These are phyloP conservation scores for Actinopyga echinites DNA, from an alignment of 53 echinoderm and acorn worm species.

Conservation along the genomic window DNA sequence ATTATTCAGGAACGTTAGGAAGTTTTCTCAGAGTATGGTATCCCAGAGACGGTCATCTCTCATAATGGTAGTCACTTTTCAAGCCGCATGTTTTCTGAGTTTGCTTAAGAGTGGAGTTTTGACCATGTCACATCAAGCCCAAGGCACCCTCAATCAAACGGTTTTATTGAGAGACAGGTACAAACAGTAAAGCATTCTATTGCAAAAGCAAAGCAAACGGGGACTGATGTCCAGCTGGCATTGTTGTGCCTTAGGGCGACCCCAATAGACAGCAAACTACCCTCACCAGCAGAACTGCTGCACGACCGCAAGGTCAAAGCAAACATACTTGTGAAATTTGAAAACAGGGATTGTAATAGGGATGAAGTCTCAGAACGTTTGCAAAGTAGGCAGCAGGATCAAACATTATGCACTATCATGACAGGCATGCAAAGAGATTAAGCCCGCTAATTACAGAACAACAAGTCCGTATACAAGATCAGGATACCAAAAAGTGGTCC, in stretches of 20 bases:
- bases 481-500: too few relatives aligned
- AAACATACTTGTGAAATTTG: too few relatives aligned
- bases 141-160: slow-evolving; percentile 68
- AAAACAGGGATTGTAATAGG: too few relatives aligned
- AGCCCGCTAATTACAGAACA: too few relatives aligned
- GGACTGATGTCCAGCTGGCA: slow-evolving; percentile 40
- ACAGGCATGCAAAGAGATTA: too few relatives aligned
- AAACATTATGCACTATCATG: too few relatives aligned
- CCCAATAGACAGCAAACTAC: slow-evolving; percentile 54
- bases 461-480: too few relatives aligned
- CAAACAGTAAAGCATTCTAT: slow-evolving; percentile 64
- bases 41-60: slow-evolving; percentile 59
- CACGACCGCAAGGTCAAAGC: too few relatives aligned
- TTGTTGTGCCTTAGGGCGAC: slow-evolving; percentile 62
- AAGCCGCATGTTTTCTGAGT: slow-evolving; percentile 51
- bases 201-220: slow-evolving; percentile 52
- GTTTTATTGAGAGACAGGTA: slow-evolving; percentile 65
- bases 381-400: too few relatives aligned
- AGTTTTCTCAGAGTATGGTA: slow-evolving; percentile 62
- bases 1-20: slow-evolving; percentile 42
- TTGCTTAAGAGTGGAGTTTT: slow-evolving; percentile 64
- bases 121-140: slow-evolving; percentile 68
- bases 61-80: slow-evolving; percentile 67
- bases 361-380: too few relatives aligned
- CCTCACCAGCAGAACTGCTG: too few relatives aligned